Percentiles rank a stretch among this genome's conserved stretches.
Conservation (phyloP, 2,113 vertebrate species). For the Propithecus coquereli region DNA sequence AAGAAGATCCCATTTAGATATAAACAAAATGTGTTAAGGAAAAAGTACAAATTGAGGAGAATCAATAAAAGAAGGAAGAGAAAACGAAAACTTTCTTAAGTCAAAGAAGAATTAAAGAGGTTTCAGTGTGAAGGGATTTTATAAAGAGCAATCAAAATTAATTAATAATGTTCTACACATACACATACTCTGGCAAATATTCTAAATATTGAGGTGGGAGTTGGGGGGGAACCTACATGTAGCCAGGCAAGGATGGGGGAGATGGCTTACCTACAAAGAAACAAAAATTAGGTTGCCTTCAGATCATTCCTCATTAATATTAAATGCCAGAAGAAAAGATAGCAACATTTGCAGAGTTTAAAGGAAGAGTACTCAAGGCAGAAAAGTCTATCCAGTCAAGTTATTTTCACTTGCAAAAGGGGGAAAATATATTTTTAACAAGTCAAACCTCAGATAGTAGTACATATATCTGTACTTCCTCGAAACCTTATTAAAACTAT, state of each 20-base stretch:
- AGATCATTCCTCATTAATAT: constrained; percentile 13
- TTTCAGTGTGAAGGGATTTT: neutral
- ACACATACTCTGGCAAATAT: neutral
- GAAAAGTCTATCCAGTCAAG: neutral
- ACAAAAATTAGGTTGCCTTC: neutral
- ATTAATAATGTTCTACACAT: neutral
- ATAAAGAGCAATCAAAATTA: neutral
- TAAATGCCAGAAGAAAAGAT: neutral
- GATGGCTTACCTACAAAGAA: neutral
- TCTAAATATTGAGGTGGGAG: neutral
- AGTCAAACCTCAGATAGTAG: neutral
- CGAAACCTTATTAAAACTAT: constrained; percentile 19
- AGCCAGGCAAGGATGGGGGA: neutral
- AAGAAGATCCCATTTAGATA: neutral
- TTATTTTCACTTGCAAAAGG: constrained; percentile 3
- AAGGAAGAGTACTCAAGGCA: neutral
- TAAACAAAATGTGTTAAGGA: neutral
- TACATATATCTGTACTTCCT: neutral
- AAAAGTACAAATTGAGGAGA: neutral
- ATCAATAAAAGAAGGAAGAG: neutral
- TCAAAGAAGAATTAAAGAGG: neutral
- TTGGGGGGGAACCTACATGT: too few species aligned
- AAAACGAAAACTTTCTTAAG: neutral
- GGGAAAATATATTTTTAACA: neutral
- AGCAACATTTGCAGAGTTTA: neutral